Base-by-base conservation (phyloP, 2,797 vertebrate species). In the Decapterus maruadsi region DNA sequence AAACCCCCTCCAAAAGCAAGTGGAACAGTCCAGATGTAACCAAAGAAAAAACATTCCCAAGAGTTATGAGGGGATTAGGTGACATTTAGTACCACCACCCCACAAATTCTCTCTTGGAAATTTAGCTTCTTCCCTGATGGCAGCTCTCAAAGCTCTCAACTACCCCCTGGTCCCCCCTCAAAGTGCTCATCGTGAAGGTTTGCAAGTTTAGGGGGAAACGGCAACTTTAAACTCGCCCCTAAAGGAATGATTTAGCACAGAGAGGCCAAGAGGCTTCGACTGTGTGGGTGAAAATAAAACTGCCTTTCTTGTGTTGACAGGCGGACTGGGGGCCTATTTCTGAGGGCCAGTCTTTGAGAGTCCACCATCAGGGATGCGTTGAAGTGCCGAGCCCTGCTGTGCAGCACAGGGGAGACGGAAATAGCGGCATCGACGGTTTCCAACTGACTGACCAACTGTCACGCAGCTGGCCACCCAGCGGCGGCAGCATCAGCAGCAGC, bases 301-400 rank as follows among this genome's bases (percentile, higher is more conserved):
- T 22, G 34, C 34, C 20, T 60, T 78, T 72, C 11, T 54, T 54
- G 42, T 71, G 34, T 53, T 43, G 40, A 72, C 20, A 55, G 69
- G 26, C 55, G 48, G 57, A 16, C 16, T 56, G 54, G 51, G 51
- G 38, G 80, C 36, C 51, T 31, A 8, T 48, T 68, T 20, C 68
- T 5, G 17, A 60, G 45, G 45, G 50, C 57, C 46, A 22, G 81
- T 80, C 82, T 92, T 84, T 87, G 80, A 87, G 83, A 93, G 89
- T 14, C 36, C 71, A 85, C 89, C 80, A 91, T 87, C 91, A 89
- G 78, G 84, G 83, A 90, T 71, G 77, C 76, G 77, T 87, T 75
- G 50, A 72, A 81, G 86, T 85, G 82, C 61, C 53, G 58, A 85
- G 83, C 48, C 70, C 80, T 68, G 87, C 84, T 77, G 77, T 83